Conservation (phyloP, 1,140 invertebrate genomes). For the Polypedilum vanderplanki region DNA sequence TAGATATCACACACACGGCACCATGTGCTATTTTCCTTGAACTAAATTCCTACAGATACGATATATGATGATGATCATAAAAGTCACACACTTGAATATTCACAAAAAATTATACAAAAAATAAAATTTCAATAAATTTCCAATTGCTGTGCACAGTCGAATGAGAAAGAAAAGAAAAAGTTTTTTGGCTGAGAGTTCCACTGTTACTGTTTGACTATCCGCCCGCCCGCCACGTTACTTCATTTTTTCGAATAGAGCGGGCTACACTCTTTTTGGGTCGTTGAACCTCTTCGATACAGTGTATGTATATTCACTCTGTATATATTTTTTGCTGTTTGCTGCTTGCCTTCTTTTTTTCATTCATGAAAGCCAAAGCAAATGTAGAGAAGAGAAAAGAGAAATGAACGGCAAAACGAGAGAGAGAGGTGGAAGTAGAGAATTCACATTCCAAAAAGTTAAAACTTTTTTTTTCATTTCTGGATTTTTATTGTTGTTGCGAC, state of each 20-base stretch:
- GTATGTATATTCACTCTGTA: not conserved
- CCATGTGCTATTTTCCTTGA: no score
- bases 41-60: no score
- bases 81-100: no score
- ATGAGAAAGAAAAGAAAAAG: not conserved
- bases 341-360: slow-evolving; percentile 27
- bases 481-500: not conserved
- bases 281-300: slow-evolving; percentile 14
- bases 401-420: not conserved
- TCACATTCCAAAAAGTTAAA: slow-evolving; percentile 25
- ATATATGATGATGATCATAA: no score
- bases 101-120: no score
- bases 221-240: not conserved
- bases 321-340: slow-evolving; percentile 1
- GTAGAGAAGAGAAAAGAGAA: not conserved
- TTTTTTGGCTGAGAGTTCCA: not conserved
- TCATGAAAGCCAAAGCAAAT: slow-evolving; percentile 15
- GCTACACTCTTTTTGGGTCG: not conserved
- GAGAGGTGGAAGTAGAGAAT: not conserved
- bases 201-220: not conserved
- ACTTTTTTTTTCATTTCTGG: not conserved
- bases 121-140: no score
- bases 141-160: not conserved
- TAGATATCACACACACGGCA: no score
- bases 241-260: not conserved